Evolutionary conservation across 2,888 invertebrate species (phyloP).

Genomic region (Trachelus stipa): DNA sequence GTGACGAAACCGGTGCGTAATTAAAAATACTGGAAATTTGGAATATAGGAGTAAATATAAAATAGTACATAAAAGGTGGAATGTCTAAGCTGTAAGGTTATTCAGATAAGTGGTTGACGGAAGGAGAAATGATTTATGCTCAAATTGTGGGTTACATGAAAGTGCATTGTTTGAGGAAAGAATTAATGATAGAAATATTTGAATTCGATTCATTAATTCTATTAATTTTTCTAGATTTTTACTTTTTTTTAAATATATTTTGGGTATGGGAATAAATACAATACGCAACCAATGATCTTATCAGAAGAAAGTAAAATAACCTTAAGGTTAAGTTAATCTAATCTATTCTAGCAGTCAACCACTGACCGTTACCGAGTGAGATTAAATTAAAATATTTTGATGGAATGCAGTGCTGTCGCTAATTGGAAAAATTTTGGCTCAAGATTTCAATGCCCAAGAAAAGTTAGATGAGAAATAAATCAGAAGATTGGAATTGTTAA

Average conservation of each 20-base stretch:
- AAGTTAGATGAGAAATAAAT: background rate
- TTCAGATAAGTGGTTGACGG: no score
- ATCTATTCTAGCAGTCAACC: background rate
- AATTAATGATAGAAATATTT: no score
- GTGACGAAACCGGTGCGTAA: no score
- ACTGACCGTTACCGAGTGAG: background rate
- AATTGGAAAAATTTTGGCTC: background rate
- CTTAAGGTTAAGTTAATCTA: background rate
- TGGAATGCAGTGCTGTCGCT: background rate
- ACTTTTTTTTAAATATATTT: background rate
- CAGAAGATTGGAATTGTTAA: background rate
- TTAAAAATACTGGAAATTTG: no score
- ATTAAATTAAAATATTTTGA: background rate
- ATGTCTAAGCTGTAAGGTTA: no score
- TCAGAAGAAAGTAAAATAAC: background rate
- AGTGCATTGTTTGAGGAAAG: no score
- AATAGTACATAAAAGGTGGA: no score
- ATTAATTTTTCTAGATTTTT: background rate
- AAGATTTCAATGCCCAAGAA: background rate
- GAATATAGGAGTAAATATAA: no score
- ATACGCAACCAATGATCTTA: background rate
- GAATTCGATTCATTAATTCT: background rate
- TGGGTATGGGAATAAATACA: background rate
- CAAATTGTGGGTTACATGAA: no score
- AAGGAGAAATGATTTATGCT: no score